phyloP scores from a whole-genome alignment of 1,140 invertebrate genomes.

The Tetragonula clypearis region DNA sequence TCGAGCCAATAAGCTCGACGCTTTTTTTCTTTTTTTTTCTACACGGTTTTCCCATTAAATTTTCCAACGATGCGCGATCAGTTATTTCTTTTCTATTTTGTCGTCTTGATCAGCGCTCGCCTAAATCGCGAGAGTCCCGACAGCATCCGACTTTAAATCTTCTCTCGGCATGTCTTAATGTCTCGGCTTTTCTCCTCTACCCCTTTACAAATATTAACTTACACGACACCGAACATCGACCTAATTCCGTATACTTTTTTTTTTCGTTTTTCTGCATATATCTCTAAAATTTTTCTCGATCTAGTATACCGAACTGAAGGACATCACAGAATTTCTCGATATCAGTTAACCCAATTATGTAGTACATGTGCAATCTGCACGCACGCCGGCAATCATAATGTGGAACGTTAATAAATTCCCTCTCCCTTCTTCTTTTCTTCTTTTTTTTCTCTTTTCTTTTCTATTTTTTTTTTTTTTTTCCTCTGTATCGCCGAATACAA shows the following conservation, averaged over 20 bases:
- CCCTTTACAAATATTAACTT: slow-evolving; percentile 67
- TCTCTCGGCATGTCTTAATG: slow-evolving; percentile 48
- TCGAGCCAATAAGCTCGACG: slow-evolving; percentile 45
- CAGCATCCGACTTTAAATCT: slow-evolving; percentile 38
- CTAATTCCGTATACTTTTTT: slow-evolving; percentile 76
- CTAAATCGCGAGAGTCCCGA: slow-evolving; percentile 39
- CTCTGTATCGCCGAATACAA: slow-evolving; percentile 36
- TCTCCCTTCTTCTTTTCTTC: slow-evolving; percentile 30
- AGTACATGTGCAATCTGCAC: slow-evolving; percentile 36
- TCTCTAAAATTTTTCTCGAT: slow-evolving; percentile 62
- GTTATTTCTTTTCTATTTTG: slow-evolving; percentile 4
- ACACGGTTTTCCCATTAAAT: slow-evolving; percentile 43
- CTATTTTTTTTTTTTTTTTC: neutral
- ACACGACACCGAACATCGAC: slow-evolving; percentile 76
- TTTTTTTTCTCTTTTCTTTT: slow-evolving; percentile 48
- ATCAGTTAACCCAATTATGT: slow-evolving; percentile 60
- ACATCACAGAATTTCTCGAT: slow-evolving; percentile 82
- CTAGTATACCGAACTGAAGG: slow-evolving; percentile 78
- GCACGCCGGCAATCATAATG: slow-evolving; percentile 68
- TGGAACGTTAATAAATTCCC: slow-evolving; percentile 56
- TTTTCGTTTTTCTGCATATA: slow-evolving; percentile 53
- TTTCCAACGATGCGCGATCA: slow-evolving; percentile 44
- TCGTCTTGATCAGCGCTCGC: slow-evolving; percentile 44
- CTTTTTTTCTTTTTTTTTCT: neutral
- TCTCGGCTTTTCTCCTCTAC: slow-evolving; percentile 22